Base-by-base conservation (phyloP, 2,888 invertebrate genomes). In the Abscondita cerata region DNA sequence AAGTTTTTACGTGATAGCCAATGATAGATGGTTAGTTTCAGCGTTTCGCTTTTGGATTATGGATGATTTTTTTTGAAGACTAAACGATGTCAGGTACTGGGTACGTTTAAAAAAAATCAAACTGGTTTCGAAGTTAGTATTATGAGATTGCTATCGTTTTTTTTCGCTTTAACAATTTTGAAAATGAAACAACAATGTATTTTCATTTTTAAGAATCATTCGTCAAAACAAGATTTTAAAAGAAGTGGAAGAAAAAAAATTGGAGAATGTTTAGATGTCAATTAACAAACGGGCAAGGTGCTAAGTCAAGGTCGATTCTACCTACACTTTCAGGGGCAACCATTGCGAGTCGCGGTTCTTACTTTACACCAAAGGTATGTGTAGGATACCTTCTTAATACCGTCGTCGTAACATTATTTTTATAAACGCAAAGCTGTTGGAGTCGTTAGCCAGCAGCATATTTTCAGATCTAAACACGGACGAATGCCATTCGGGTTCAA, bases 271-370 rank as follows among this genome's bases (percentile, higher is more conserved):
- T 62, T 62, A 58, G 62, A 62, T 62, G 62, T 62, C 62, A 62
- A 62, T 62, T 62, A 62, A 62, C 62, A 58, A 44, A 58, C 62
- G 57, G 62, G 62, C 62, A 62, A 62, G 62, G 62, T 62, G 62
- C 62, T 62, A 62, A 62, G 62, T 62, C 62, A 62, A 62, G 62
- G 62, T 58, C 62, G 58, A 54, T 48, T 38, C 62, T 58, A 54
- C 62, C 62, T 62, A 62, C 62, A 53, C 62, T 56, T 58, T 57
- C 57, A 41, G 58, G 57, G 62, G 58, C 62, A 58, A 61, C 52
- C 46, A 62, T 62, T 62, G 62, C 58, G 53, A 58, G 55, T 20
- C 57, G 55, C 62, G 53, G 50, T 62, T 56, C 52, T 53, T 48
- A 52, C 38, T 54, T 47, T 36, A 41, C 25, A 56, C 62, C 53